Evolutionary conservation across 2,113 vertebrate genomes (phyloP).

Genomic region (Pygoscelis antarcticus): DNA sequence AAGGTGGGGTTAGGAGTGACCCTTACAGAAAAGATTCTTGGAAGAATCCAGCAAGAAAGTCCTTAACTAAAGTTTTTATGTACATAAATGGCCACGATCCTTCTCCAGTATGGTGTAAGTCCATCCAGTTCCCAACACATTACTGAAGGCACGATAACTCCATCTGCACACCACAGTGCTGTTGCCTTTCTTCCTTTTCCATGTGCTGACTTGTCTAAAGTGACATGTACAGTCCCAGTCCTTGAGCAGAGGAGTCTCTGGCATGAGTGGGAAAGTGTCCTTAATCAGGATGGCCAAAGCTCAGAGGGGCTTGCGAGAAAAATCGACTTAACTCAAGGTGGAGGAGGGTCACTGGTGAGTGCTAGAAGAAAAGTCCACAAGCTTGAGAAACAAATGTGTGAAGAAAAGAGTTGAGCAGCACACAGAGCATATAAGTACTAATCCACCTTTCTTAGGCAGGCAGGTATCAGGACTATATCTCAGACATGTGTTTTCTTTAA

Average conservation of each 20-base stretch:
- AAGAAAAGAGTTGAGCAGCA: not conserved
- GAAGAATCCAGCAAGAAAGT: not conserved
- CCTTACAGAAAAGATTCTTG: not conserved
- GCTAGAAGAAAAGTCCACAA: not conserved
- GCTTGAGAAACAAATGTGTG: not conserved
- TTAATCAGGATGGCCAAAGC: not conserved
- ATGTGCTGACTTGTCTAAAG: not conserved
- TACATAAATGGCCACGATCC: not conserved
- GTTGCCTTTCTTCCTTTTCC: not conserved
- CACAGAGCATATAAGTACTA: not conserved
- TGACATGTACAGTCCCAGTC: not conserved
- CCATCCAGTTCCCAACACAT: rapidly evolving
- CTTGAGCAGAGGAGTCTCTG: not conserved
- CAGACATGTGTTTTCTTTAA: not conserved
- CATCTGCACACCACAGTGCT: rapidly evolving
- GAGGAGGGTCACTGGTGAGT: not conserved
- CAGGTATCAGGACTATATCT: not conserved
- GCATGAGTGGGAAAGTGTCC: not conserved
- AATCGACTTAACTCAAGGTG: not conserved
- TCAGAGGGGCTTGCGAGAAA: rapidly evolving
- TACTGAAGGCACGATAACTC: not conserved
- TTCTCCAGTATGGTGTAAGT: not conserved
- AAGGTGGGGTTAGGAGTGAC: not conserved
- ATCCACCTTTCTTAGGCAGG: not conserved
- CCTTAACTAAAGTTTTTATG: not conserved